Base-by-base conservation (phyloP, 2,888 invertebrate genomes). In the Pseudoips prasinana region DNA sequence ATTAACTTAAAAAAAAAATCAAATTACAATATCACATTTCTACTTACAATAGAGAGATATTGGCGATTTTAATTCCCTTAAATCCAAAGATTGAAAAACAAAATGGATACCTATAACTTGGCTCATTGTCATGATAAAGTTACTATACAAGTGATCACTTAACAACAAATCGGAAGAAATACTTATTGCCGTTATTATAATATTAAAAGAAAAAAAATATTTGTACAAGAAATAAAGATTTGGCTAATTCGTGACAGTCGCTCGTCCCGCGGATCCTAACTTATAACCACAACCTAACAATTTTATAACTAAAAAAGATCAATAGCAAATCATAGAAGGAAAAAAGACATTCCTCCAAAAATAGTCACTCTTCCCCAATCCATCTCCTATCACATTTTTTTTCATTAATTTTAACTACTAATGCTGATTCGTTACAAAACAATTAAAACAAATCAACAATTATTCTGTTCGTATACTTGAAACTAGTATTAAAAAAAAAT, bases 11-110 rank as follows among this genome's bases (percentile, higher is more conserved):
- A 77, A 66, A 80, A 84, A 81, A 84, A 85, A 81, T 77, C 75
- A 83, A 76, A 87, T 73, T 87, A 87, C 88, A 88, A 88, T 89
- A 89, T 89, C 89, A 89, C 89, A 89, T 85, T 79, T 87, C 89
- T 89, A 89, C 87, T 88, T 84, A 89, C 70, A 86, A 86, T 86
- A 86, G 87, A 87, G 84, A 88, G 87, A 87, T 86, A 86, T 87
- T 85, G 86, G 84, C 81, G 78, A 76, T 71, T 66, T 54, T 41
- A 39, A 54, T 38, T 69, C 56, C 66, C 67, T 74, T 79, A 71
- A 58, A 69, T 72, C 67, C 67, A 57, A 77, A 72, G 58, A 63
- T 64, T 52, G 43, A 57, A 64, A 70, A 70, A 70, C 14, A 14
- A 64, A 67, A 71, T 70, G 66, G 71, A 71, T 57, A 73, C 65